These are phyloP conservation scores for Ivindomyrus marchei DNA, from an alignment of 2,113 vertebrate genomes.

Conservation along the genomic window DNA sequence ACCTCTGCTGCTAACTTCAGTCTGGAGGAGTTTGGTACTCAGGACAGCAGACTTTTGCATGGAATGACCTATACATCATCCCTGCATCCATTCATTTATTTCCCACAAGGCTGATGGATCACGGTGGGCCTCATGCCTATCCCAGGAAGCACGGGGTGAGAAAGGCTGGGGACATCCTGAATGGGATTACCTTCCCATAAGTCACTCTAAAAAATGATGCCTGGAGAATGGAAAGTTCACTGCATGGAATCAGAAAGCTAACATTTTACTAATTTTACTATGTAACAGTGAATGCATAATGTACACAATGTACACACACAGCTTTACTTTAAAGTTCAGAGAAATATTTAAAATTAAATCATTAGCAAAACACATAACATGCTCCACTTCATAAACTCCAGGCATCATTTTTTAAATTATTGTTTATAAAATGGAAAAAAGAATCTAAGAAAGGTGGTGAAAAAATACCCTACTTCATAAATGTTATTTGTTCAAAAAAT, in stretches of 20 bases:
- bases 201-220: neutral
- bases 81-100: neutral
- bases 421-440: neutral
- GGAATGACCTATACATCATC: neutral
- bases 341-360: neutral
- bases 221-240: neutral
- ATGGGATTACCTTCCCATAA: neutral
- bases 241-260: neutral
- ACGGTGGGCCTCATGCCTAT: neutral
- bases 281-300: neutral
- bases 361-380: neutral
- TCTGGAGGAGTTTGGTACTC: neutral
- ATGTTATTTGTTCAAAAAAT: neutral
- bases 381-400: neutral
- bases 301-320: neutral
- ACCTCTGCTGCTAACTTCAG: neutral
- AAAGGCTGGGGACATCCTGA: neutral
- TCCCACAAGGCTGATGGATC: neutral
- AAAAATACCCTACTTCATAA: neutral
- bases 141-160: neutral
- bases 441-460: neutral
- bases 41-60: neutral
- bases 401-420: neutral
- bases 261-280: neutral
- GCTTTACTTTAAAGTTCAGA: neutral